Evolutionary conservation across 2,797 vertebrate species (phyloP), one percentile per base, ranked within the genome.

Genomic region (Lacerta agilis): DNA sequence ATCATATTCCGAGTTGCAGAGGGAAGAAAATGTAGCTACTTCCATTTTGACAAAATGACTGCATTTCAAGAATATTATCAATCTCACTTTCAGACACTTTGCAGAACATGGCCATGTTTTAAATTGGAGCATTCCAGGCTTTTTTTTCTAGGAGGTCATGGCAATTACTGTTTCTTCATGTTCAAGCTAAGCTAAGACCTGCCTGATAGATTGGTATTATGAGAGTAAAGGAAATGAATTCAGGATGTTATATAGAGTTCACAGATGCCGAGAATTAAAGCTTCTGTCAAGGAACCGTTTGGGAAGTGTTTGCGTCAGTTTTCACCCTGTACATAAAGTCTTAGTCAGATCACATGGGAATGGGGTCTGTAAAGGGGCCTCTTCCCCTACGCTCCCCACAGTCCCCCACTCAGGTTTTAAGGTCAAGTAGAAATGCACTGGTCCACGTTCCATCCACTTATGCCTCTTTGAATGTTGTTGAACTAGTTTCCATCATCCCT

Each of bases 101-200:
- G 1, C 84, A 15, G 10, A 58, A 83, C 75, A 17, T 78, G 94
- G 81, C 85, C 76, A 0, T 92, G 71, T 89, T 89, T 94, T 91
- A 94, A 94, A 78, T 91, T 92, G 81, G 82, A 87, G 77, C 93
- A 71, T 45, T 41, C 71, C 92, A 88, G 90, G 77, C 76, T 93
- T 93, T 93, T 80, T 93, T 93, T 49, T 83, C 87, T 90, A 92
- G 92, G 90, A 91, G 88, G 92, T 94, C 88, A 88, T 38, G 92
- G 81, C 61, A 71, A 73, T 92, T 96, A 91, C 75, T 27, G 83
- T 93, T 87, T 92, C 38, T 88, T 43, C 85, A 25, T 84, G 92
- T 79, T 95, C 89, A 67, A 66, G 72, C 61, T 92, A 92, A 81
- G 91, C 87, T 88, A 94, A 79, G 82, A 90, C 90, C 82, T 92